Evolutionary conservation across 1,140 invertebrate genomes (phyloP), one percentile per base, ranked within the genome.

Genomic region (Pseudomyrmex pallidus): DNA sequence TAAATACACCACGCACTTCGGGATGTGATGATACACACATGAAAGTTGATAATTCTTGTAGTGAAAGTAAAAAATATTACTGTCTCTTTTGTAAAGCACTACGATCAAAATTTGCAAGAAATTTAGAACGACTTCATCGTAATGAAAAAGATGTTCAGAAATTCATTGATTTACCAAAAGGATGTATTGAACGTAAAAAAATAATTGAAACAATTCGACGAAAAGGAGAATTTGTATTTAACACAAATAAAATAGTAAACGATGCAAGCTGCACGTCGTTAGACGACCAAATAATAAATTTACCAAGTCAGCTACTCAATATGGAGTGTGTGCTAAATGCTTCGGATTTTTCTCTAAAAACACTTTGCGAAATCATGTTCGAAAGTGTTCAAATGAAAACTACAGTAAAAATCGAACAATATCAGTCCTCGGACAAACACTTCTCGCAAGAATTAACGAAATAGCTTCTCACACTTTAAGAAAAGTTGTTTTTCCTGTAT

Each of bases 391-490:
- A 56, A 56, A 56, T 13, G 5, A 15, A 15, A 56, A 56, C 12
- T 15, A 56, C 4, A 2, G 1, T 56, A 56, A 56, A 56, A 56
- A 56, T 56, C 54, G 54, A 56, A 56, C n/a, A n/a, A 56, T 56
- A 56, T 15, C 54, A 56, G 54, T 56, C 4, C 20, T 63, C 2
- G 62, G 62, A 20, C 62, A 22, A 0, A 22, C 62, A 12, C 20
- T 63, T 46, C 22, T 63, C 4, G 20, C 17, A 25, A 63, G 62
- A 63, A 63, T 63, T 46, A 25, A 63, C 35, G 62, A 63, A 63
- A 10, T 68, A 44, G 85, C 82, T n/a, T 74, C 57, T 25, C 44
- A 74, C 10, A 64, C 57, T 20, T 62, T 90, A 9, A 74, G 74
- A 68, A 50, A 85, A 35, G 68, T 77, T 12, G 61, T 56, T 56